Evolutionary conservation across 2,113 vertebrate species (phyloP).

Genomic region (Grallaria varia): DNA sequence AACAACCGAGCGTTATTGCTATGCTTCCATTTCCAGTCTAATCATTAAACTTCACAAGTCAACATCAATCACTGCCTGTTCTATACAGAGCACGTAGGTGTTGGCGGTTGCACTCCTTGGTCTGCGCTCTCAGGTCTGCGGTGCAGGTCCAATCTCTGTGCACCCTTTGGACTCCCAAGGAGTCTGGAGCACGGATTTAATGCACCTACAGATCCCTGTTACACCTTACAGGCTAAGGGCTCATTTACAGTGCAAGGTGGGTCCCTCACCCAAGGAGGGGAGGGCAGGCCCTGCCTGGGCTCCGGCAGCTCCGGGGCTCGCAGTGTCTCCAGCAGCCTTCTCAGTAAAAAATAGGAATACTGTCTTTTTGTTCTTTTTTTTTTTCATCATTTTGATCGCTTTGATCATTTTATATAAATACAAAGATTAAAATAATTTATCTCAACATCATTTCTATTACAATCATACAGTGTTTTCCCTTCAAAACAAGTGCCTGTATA

Average conservation of each 20-base stretch:
- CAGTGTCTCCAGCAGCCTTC: neutral
- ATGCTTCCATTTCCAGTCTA: neutral
- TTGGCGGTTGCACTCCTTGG: neutral
- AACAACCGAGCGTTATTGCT: constrained; percentile 55
- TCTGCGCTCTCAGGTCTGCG: rapidly evolving
- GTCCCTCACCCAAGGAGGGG: neutral
- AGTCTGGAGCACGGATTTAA: neutral
- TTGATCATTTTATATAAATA: constrained; percentile 57
- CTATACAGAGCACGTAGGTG: neutral
- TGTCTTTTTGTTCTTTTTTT: neutral
- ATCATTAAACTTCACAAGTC: neutral
- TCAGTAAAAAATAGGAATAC: neutral
- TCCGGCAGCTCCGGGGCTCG: neutral
- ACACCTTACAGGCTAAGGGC: neutral
- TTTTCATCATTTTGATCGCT: neutral
- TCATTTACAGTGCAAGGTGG: rapidly evolving
- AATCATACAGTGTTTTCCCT: constrained; percentile 45
- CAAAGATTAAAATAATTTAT: constrained; percentile 66
- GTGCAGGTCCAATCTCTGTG: neutral
- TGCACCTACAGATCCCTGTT: neutral
- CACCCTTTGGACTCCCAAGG: neutral
- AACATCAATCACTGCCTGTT: neutral
- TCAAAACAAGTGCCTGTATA: constrained; percentile 27
- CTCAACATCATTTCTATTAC: constrained; percentile 38
- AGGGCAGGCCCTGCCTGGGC: neutral